A percentile compares a stretch with the other conserved stretches of the same genome.
phyloP scores from a whole-genome alignment of 1,140 invertebrate species.

The Aphelinus certus region DNA sequence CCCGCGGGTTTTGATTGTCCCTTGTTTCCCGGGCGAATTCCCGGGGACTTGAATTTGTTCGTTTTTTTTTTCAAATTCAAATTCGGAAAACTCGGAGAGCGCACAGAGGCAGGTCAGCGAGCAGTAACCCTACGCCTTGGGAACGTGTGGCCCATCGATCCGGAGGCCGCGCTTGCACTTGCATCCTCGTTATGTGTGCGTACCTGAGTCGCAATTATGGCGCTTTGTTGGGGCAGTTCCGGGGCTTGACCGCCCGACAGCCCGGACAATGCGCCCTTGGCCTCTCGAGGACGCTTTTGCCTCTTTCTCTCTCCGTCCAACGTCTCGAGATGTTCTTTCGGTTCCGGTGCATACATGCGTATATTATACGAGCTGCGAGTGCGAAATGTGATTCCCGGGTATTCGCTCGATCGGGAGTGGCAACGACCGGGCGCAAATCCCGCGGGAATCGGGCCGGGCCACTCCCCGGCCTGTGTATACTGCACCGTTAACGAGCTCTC shows the following conservation, averaged over 20 bases:
- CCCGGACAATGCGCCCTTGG: conserved; percentile 38
- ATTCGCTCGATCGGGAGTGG: conserved; percentile 4
- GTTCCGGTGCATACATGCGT: no score
- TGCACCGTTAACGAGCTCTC: conserved; percentile 25
- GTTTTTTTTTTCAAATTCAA: conserved; percentile 51
- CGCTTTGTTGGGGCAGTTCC: conserved; percentile 61
- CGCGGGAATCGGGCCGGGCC: not conserved
- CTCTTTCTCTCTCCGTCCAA: not conserved
- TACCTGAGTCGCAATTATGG: conserved; percentile 38
- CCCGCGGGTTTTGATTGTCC: conserved; percentile 60
- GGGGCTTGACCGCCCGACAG: conserved; percentile 40
- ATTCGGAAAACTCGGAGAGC: conserved; percentile 49
- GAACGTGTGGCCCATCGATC: conserved; percentile 47
- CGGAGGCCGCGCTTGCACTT: conserved; percentile 27
- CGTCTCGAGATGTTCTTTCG: not conserved
- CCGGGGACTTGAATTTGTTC: no score
- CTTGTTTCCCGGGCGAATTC: conserved; percentile 55
- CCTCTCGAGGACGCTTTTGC: conserved; percentile 36
- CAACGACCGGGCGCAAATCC: not conserved
- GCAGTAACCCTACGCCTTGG: conserved; percentile 65
- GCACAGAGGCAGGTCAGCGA: not conserved
- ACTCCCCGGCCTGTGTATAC: not conserved
- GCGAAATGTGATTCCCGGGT: not conserved
- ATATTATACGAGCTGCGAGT: not conserved
- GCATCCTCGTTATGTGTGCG: conserved; percentile 39